Evolutionary conservation across 1,140 invertebrate species (phyloP), one percentile per base, ranked within the genome.

Genomic region (Akabosia matsudoensis): DNA sequence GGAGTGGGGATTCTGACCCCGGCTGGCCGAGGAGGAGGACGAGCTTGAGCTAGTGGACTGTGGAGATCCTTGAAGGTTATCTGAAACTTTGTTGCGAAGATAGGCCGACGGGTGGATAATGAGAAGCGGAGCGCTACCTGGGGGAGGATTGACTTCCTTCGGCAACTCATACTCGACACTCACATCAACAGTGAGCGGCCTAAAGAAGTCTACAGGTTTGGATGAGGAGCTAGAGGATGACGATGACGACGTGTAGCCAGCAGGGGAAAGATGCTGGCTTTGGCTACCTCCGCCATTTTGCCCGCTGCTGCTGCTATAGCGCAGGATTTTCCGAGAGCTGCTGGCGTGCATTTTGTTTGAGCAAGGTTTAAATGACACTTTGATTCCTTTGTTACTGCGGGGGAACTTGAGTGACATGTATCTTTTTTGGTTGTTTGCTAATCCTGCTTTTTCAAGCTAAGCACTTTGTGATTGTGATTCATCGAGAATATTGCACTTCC

Each of bases 91-190:
- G 51, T 74, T 64, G 16, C 76, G 79, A 73, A 79, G 71, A 86
- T 93, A 93, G 84, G 92, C 92, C 82, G 91, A 92, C n/a, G 92
- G 92, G 86, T 92, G 92, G 83, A 93, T 93, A 91, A 93, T 93
- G 71, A 93, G 88, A 80, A 93, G 86, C 28, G 91, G 92, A 83
- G 92, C 91, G 79, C 89, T 88, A 74, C 61, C 91, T 79, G 90
- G 90, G 77, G 92, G 91, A 75, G 92, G 91, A 84, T 92, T 92
- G 33, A 91, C 91, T 84, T 91, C 90, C 82, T 91, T 91, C 74
- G 92, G 92, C 82, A 93, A 86, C 85, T 93, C 92, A 87, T 93
- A 93, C 85, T 93, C 92, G 75, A 93, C 91, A 86, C 91, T 92
- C 86, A 92, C 92, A 84, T 93, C 92, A 79, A 93, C 92, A 86